A percentile compares a stretch with the other conserved stretches of the same genome.
Conservation (phyloP, 2,797 vertebrate species). For the Hydrophis major region DNA sequence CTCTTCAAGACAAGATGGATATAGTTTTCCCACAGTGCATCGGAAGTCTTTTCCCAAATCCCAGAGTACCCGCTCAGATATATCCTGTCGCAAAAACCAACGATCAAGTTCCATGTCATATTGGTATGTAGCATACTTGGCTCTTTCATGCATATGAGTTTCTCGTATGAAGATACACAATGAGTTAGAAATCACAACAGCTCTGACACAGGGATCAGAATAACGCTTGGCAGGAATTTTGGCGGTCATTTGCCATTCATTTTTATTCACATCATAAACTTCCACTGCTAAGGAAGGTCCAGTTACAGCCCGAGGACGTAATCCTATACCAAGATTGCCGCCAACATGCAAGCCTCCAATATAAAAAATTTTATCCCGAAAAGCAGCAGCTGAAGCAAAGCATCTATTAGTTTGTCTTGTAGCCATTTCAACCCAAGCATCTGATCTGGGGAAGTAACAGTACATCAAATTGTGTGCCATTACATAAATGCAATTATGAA, state of each 20-base stretch:
- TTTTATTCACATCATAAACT: slow-evolving; percentile 93
- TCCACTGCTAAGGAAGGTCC: slow-evolving; percentile 92
- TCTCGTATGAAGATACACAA: slow-evolving; percentile 94
- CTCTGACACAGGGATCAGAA: slow-evolving; percentile 90
- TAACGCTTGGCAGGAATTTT: slow-evolving; percentile 95
- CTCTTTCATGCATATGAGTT: slow-evolving; percentile 92
- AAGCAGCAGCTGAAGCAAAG: slow-evolving; percentile 90
- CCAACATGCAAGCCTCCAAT: slow-evolving; percentile 92
- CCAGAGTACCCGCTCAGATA: slow-evolving; percentile 96
- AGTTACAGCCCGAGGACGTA: slow-evolving; percentile 87
- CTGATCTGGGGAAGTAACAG: slow-evolving; percentile 91
- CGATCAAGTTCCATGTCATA: slow-evolving; percentile 90
- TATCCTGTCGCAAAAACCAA: slow-evolving; percentile 91
- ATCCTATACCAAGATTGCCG: slow-evolving; percentile 86
- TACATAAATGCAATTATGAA: slow-evolving; percentile 93
- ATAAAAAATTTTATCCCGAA: slow-evolving; percentile 95
- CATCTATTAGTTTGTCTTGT: slow-evolving; percentile 92
- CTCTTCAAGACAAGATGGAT: slow-evolving; percentile 96
- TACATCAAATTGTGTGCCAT: slow-evolving; percentile 96
- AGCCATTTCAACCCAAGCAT: slow-evolving; percentile 97
- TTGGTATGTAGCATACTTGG: slow-evolving; percentile 94
- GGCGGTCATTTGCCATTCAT: slow-evolving; percentile 91
- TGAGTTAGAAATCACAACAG: slow-evolving; percentile 89
- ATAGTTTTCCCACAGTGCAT: slow-evolving; percentile 94
- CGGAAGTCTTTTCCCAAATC: slow-evolving; percentile 94